A percentile compares a stretch with the other conserved stretches of the same genome.
phyloP scores from a whole-genome alignment of 1,140 invertebrate genomes.

The Meloidogyne chitwoodi region DNA sequence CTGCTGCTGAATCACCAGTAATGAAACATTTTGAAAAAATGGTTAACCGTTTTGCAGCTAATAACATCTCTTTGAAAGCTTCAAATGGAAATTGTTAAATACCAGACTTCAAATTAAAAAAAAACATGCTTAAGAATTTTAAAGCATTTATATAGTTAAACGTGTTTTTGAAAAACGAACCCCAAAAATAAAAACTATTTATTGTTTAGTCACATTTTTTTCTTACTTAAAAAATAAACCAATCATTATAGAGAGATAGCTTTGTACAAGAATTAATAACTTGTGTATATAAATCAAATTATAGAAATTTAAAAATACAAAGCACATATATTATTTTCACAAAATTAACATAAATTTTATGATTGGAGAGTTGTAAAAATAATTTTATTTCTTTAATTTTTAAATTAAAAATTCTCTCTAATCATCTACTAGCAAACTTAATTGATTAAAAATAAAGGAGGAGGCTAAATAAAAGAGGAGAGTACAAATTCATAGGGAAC shows the following conservation, averaged over 20 bases:
- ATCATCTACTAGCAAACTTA: neutral
- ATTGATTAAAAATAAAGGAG: neutral
- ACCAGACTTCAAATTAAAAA: no score
- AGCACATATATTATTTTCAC: neutral
- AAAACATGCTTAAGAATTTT: no score
- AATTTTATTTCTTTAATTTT: neutral
- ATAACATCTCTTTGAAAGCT: neutral
- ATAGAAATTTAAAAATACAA: neutral
- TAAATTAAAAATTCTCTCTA: neutral
- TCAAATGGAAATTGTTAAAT: no score
- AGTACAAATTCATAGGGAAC: neutral
- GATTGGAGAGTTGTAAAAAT: neutral
- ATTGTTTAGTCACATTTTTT: neutral
- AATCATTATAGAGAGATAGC: neutral
- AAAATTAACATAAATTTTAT: neutral
- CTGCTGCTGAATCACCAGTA: constrained; percentile 23
- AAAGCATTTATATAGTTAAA: no score
- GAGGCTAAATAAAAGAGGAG: neutral
- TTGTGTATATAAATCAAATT: neutral
- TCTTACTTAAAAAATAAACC: neutral
- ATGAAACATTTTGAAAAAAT: neutral
- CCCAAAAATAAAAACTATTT: no score
- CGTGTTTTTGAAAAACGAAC: no score
- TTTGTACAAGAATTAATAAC: neutral
- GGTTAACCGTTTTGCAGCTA: neutral